Evolutionary conservation across 2,797 vertebrate species (phyloP), one percentile per base, ranked within the genome.

Genomic region (Xerus rutilus): DNA sequence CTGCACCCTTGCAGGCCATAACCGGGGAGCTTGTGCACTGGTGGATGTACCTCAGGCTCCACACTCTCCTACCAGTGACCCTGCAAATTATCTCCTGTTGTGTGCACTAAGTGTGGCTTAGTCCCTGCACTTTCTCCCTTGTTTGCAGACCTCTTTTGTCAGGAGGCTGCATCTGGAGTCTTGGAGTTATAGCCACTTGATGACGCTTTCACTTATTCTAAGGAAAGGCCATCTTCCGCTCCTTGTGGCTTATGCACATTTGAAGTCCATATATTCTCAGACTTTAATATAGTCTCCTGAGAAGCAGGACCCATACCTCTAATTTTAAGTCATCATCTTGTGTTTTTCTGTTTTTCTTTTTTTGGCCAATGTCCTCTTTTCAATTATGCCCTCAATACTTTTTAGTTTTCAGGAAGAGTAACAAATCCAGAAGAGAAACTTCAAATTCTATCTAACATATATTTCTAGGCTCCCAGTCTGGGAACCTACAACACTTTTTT

Each of bases 401-500:
- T 94, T 74, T 76, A 84, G 54, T 30, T 81, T 39, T 6, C 39
- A 93, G 23, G 28, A 93, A 86, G 3, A 93, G 52, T 62, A 74
- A 95, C 76, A 95, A 92, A 84, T 65, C 43, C 52, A 89, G 87
- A 83, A 65, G 32, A 72, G 62, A 92, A 97, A 93, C 10, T 72
- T 20, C 59, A 70, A 43, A 47, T 81, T 94, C 67, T 70, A 84
- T 96, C 89, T 89, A 93, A 87, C 49, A 32, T 15, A 32, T 43
- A 28, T 84, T 43, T 72, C 64, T 76, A 81, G 35, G 54, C 14
- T 97, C n/a, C 70, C 49, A 47, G 35, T 45, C 70, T 54, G 10
- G 76, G n/a, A 69, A 77, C 28, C 1, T 35, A 45, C 17, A 74
- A 28, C 17, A 72, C 1, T 32, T 28, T 30, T 43, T 74, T 62